phyloP scores from a whole-genome alignment of 2,888 invertebrate species.

The Aethes cnicana region DNA sequence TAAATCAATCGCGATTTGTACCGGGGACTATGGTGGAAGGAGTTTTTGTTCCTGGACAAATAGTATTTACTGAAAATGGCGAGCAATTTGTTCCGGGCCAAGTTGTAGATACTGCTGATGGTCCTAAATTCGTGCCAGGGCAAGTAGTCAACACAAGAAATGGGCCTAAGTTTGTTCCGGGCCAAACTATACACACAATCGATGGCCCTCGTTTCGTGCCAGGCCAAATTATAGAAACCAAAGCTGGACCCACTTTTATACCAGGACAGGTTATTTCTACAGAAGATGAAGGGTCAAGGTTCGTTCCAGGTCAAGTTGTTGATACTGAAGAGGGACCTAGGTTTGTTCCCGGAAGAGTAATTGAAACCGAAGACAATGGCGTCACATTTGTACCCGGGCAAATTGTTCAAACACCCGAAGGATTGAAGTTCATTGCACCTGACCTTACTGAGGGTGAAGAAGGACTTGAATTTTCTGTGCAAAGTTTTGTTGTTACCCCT shows the following conservation, averaged over 20 bases:
- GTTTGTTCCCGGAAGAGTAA: conserved; percentile 88
- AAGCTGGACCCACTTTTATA: conserved; percentile 89
- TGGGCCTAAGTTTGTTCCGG: conserved; percentile 85
- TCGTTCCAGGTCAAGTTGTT: conserved; percentile 87
- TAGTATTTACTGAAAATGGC: conserved; percentile 86
- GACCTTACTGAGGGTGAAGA: conserved; percentile 86
- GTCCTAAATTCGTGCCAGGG: conserved; percentile 89
- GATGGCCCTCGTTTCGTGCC: conserved; percentile 90
- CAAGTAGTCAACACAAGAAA: conserved; percentile 87
- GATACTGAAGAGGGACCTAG: conserved; percentile 86
- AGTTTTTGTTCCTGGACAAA: conserved; percentile 86
- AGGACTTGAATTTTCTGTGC: conserved; percentile 86
- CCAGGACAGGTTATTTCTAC: conserved; percentile 89
- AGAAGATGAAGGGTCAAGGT: conserved; percentile 82
- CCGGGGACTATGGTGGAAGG: conserved; percentile 86
- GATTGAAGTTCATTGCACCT: conserved; percentile 86
- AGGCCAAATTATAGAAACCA: conserved; percentile 88
- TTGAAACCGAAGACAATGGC: conserved; percentile 86
- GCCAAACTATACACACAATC: conserved; percentile 87
- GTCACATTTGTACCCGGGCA: conserved; percentile 90
- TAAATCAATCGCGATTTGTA: conserved; percentile 85
- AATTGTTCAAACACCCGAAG: conserved; percentile 87
- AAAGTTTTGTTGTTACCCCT: conserved; percentile 84
- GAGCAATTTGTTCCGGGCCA: conserved; percentile 88
- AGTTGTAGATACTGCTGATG: conserved; percentile 86